phyloP scores from a whole-genome alignment of 2,113 vertebrate species.

The Vulpes lagopus region DNA sequence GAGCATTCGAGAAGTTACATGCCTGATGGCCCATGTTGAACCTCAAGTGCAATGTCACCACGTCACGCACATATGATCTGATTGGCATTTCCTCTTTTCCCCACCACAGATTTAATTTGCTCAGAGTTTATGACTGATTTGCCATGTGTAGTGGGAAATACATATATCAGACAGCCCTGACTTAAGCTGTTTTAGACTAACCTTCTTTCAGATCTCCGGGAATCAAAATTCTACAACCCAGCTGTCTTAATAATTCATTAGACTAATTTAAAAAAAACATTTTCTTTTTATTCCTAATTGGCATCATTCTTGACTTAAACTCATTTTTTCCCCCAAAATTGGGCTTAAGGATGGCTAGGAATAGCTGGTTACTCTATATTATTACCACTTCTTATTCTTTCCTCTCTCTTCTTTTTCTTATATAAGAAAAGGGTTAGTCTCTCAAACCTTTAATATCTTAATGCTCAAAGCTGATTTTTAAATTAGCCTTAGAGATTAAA shows the following conservation, averaged over 20 bases:
- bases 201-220: constrained; percentile 35
- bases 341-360: background rate
- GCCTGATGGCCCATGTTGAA: constrained; percentile 19
- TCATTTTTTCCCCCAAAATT: background rate
- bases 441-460: constrained; percentile 60
- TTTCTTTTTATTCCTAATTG: constrained; percentile 50
- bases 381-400: constrained; percentile 12
- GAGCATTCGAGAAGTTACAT: constrained; percentile 9
- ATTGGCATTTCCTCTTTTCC: constrained; percentile 51
- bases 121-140: constrained; percentile 50
- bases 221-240: constrained; percentile 37
- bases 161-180: background rate
- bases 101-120: constrained; percentile 47
- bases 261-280: background rate
- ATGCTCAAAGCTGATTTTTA: constrained; percentile 45
- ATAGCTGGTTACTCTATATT: background rate
- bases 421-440: constrained; percentile 13
- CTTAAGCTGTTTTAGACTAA: constrained; percentile 32
- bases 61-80: background rate
- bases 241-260: constrained; percentile 51
- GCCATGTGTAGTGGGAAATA: background rate
- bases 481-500: constrained; percentile 48
- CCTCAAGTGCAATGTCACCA: constrained; percentile 19
- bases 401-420: constrained; percentile 9
- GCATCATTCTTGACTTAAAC: constrained; percentile 40